These are phyloP conservation scores for Taenaris catops DNA, from an alignment of 2,888 invertebrate genomes.

Conservation along the genomic window DNA sequence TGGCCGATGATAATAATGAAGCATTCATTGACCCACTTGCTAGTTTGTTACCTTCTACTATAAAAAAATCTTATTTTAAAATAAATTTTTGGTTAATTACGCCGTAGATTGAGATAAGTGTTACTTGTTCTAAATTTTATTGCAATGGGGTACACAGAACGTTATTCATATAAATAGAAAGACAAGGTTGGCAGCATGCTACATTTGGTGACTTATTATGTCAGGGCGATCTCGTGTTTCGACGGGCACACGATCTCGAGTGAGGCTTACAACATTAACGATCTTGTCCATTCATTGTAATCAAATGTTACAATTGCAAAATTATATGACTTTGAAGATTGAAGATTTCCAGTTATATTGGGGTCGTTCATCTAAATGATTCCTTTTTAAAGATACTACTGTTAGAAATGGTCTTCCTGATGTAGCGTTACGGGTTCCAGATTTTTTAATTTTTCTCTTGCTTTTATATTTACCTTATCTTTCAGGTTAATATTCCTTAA, in stretches of 20 bases:
- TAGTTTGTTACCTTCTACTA: too few relatives aligned
- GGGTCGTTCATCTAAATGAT: too few relatives aligned
- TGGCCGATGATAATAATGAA: too few relatives aligned
- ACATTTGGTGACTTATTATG: constrained; percentile 68
- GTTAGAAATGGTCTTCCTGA: too few relatives aligned
- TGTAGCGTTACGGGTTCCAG: too few relatives aligned
- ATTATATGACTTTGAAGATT: too few relatives aligned
- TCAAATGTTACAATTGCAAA: constrained; percentile 38
- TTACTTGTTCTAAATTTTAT: constrained; percentile 36
- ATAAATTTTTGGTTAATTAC: constrained; percentile 27
- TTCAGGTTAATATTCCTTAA: too few relatives aligned
- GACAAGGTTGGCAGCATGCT: constrained; percentile 69
- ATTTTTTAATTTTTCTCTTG: too few relatives aligned
- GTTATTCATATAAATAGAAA: constrained; percentile 59
- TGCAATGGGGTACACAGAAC: constrained; percentile 36
- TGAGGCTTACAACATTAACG: constrained; percentile 36
- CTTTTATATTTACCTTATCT: too few relatives aligned
- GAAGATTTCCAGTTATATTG: too few relatives aligned
- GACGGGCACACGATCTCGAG: constrained; percentile 32
- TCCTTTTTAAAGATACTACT: too few relatives aligned
- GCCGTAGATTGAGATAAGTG: constrained; percentile 35
- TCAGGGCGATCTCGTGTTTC: constrained; percentile 63
- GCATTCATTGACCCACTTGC: too few relatives aligned
- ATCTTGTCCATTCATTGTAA: constrained; percentile 47
- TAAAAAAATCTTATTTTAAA: constrained; percentile 25